Base-by-base conservation (phyloP, 2,888 invertebrate species). In the Eilema sororculum region DNA sequence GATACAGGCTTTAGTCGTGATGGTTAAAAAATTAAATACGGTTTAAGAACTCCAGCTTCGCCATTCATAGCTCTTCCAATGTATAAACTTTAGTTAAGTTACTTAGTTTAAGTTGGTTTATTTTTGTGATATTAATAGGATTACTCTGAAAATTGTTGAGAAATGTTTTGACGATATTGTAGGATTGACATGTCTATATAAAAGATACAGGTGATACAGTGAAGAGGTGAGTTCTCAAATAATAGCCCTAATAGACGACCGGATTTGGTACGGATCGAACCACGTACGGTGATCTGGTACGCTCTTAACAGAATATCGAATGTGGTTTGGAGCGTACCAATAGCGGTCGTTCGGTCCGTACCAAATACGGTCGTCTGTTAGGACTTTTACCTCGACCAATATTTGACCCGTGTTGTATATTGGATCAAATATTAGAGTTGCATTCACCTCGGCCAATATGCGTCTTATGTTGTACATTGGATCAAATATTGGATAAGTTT, bases 31-130 rank as follows among this genome's bases (percentile, higher is more conserved):
- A 33, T 37, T 24, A 59, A 60, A 56, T 28, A 33, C 59, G 28
- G 4, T 28, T 63, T n/a, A 41, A 57, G 22, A 63, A 37, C 16
- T 57, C 37, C 25, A 52, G 68, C 25, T 56, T 63, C 33, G 41
- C 68, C 62, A 57, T 60, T 69, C 20, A 62, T 58, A 70, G 69
- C 41, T 75, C 75, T 76, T 76, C 75, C 75, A 73, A 41, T 73
- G 67, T 75, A 69, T 71, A 71, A 68, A 70, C 65, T 69, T 71
- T 65, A 73, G 67, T 71, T 67, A 52, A 56, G 68, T 64, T 37
- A 16, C 24, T 41, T 30, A 67, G 57, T 59, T 60, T 74, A 67
- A 67, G 69, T 62, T 52, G 13, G 46, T 69, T 63, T 74, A 60
- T 65, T 67, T 71, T 71, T 37, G 41, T 63, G 46, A 62, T 58